phyloP scores from a whole-genome alignment of 30 jellyfish, hydroid and myxozoan species.

The Aurelia sp. region DNA sequence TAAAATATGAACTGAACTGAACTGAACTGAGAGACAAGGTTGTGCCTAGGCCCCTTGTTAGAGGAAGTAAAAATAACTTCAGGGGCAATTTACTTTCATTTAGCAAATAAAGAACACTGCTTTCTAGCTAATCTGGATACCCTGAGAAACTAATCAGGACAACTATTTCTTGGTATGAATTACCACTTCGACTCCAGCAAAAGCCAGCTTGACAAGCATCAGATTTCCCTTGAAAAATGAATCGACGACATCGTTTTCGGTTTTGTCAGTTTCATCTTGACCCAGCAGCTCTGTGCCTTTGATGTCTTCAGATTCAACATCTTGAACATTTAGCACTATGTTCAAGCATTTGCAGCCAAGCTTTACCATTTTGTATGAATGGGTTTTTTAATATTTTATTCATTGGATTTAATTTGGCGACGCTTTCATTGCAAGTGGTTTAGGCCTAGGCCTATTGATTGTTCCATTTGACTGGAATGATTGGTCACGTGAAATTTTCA shows the following conservation, averaged over 20 bases:
- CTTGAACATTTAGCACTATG: conserved; percentile 53
- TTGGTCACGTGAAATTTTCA: conserved; percentile 57
- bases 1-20: too few relatives aligned
- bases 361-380: conserved; percentile 50
- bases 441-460: conserved; percentile 4
- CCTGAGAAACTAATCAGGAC: too few relatives aligned
- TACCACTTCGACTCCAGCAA: conserved; percentile 95
- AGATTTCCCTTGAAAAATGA: conserved; percentile 62
- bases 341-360: conserved; percentile 88
- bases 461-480: neutral
- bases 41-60: too few relatives aligned
- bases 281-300: conserved; percentile 59
- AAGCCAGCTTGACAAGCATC: conserved; percentile 74
- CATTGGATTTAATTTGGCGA: neutral
- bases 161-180: neutral
- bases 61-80: too few relatives aligned
- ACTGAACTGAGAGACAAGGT: too few relatives aligned
- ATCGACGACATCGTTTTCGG: conserved; percentile 14
- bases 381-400: neutral
- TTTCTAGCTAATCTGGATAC: too few relatives aligned
- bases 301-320: conserved; percentile 42
- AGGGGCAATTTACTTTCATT: too few relatives aligned
- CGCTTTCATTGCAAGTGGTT: neutral
- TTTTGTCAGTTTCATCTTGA: conserved; percentile 38
- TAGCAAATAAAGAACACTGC: too few relatives aligned